These are phyloP conservation scores for Apis cerana DNA, from an alignment of 1,140 invertebrate species.

Conservation along the genomic window DNA sequence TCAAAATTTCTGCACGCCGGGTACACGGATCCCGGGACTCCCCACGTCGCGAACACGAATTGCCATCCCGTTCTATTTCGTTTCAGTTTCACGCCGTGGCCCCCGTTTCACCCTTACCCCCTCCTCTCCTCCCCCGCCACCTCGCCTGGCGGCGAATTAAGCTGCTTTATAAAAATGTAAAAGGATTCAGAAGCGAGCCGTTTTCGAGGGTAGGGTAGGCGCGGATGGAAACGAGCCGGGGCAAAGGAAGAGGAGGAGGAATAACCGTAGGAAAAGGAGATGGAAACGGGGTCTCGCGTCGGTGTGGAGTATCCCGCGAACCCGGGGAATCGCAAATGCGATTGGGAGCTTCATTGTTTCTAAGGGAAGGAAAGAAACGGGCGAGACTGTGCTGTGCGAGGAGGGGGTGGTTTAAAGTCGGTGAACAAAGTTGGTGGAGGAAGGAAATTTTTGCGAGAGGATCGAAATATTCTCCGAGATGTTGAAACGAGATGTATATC, in stretches of 20 bases:
- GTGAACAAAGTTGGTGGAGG: conserved; percentile 1
- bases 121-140: conserved; percentile 15
- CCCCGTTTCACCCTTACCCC: conserved; percentile 36
- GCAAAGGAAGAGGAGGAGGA: neutral
- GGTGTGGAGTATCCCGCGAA: conserved; percentile 32
- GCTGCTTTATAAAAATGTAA: conserved; percentile 75
- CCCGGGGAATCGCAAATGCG: conserved; percentile 72
- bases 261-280: neutral
- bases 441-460: neutral
- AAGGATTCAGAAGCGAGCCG: conserved; percentile 64
- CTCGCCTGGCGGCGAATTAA: conserved; percentile 69
- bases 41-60: conserved; percentile 2
- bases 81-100: neutral
- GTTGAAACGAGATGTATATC: neutral
- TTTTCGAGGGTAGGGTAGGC: conserved; percentile 51
- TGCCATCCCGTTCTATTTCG: conserved; percentile 30
- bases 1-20: conserved; percentile 42
- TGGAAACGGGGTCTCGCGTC: conserved; percentile 38
- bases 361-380: conserved; percentile 43
- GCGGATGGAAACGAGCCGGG: conserved; percentile 19
- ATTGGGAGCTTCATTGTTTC: conserved; percentile 75
- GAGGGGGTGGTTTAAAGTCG: conserved; percentile 44
- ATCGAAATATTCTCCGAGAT: conserved; percentile 56
- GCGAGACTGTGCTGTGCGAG: conserved; percentile 42
- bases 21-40: neutral